Evolutionary conservation across 1,140 invertebrate genomes (phyloP).

Genomic region (Drosophila pruinosa): DNA sequence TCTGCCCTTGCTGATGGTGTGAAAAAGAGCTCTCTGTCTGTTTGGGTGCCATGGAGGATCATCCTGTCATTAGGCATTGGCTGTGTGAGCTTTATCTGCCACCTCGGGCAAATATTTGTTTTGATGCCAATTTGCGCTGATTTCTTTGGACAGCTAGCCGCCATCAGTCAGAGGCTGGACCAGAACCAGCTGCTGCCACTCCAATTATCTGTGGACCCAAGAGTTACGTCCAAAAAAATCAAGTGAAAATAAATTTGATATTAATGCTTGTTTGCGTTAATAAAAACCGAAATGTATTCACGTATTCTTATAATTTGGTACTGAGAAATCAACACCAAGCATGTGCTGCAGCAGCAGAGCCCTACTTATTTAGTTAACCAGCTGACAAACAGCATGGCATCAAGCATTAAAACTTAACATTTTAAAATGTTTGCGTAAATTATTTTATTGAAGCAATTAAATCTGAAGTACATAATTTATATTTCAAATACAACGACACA

Average conservation of each 20-base stretch:
- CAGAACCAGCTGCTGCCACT: slow-evolving; percentile 56
- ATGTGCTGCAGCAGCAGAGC: neutral
- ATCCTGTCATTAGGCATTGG: slow-evolving; percentile 69
- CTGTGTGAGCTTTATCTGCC: slow-evolving; percentile 52
- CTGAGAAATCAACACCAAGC: slow-evolving; percentile 9
- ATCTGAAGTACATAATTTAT: neutral
- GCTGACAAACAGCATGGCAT: no score
- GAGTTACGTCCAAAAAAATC: slow-evolving; percentile 9
- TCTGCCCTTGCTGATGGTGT: slow-evolving; percentile 54
- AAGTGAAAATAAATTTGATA: slow-evolving; percentile 67
- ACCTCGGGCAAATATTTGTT: slow-evolving; percentile 79
- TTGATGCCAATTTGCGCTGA: slow-evolving; percentile 78
- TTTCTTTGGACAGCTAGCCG: slow-evolving; percentile 63
- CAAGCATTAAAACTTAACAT: neutral
- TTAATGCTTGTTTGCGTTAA: slow-evolving; percentile 79
- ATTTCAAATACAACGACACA: neutral
- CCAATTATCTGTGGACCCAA: slow-evolving; percentile 50
- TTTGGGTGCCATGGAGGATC: slow-evolving; percentile 19
- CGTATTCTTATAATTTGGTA: slow-evolving; percentile 32
- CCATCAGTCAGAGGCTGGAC: slow-evolving; percentile 30
- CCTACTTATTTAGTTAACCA: slow-evolving; percentile 5
- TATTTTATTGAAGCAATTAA: neutral
- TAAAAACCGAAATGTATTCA: slow-evolving; percentile 48
- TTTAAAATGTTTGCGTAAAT: neutral
- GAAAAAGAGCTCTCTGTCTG: slow-evolving; percentile 49